A percentile compares a stretch with the other conserved stretches of the same genome.
phyloP scores from a whole-genome alignment of 2,797 vertebrate species.

The Cyprinella venusta region DNA sequence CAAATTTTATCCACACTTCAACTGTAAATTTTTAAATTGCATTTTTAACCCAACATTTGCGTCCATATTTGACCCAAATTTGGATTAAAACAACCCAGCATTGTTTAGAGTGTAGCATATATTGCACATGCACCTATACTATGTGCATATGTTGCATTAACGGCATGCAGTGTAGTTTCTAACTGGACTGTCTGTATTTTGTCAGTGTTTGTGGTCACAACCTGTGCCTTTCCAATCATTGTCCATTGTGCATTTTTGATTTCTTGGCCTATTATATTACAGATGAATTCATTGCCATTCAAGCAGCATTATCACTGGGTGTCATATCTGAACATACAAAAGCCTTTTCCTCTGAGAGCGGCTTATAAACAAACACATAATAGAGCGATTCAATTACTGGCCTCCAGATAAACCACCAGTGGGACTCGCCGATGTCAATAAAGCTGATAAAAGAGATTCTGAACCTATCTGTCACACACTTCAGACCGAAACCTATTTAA shows the following conservation, averaged over 20 bases:
- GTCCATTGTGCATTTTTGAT: neutral
- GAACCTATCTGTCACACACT: conserved; percentile 23
- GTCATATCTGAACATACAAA: conserved; percentile 29
- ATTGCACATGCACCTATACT: no score
- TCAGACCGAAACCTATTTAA: conserved; percentile 35
- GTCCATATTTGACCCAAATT: no score
- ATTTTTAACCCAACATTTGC: no score
- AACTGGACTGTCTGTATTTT: neutral
- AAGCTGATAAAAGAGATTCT: conserved; percentile 21
- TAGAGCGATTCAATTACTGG: conserved; percentile 30
- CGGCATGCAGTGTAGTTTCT: neutral
- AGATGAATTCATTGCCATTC: conserved; percentile 23
- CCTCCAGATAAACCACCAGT: conserved; percentile 17
- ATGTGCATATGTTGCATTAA: neutral
- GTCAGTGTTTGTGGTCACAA: neutral
- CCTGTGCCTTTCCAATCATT: neutral
- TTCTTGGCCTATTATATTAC: neutral
- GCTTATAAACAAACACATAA: conserved; percentile 35
- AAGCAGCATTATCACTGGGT: conserved; percentile 7
- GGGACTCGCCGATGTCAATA: conserved; percentile 19
- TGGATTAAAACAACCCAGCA: no score
- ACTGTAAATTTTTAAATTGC: no score
- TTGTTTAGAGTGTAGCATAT: no score
- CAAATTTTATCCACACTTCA: no score
- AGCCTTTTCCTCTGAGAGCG: neutral